Percentiles rank a stretch among this genome's conserved stretches.
These are phyloP conservation scores for Chrysemys picta DNA, from an alignment of 2,113 vertebrate genomes.

Conservation along the genomic window DNA sequence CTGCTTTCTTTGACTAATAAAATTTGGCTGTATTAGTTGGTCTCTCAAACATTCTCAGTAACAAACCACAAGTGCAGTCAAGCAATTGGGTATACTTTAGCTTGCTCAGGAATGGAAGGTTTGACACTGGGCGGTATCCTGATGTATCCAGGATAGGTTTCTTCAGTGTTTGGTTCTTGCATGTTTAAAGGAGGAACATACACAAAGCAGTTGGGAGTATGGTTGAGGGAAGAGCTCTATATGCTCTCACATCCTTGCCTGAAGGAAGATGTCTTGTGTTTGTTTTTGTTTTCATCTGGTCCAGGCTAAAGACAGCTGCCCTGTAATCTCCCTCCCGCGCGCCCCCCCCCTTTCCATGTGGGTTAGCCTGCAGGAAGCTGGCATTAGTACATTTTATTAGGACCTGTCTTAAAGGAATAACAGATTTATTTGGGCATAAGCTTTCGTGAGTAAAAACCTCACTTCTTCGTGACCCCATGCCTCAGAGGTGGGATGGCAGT, in stretches of 20 bases:
- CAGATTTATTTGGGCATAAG: too few species aligned
- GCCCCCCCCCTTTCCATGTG: neutral
- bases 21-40: too few species aligned
- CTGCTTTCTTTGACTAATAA: too few species aligned
- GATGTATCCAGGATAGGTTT: neutral
- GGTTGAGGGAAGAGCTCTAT: neutral
- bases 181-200: neutral
- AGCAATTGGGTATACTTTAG: too few species aligned
- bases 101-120: neutral
- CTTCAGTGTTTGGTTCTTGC: neutral
- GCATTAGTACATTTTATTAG: neutral
- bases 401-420: neutral
- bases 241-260: neutral
- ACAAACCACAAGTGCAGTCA: too few species aligned
- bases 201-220: neutral
- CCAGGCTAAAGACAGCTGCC: neutral
- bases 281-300: neutral
- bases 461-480: neutral
- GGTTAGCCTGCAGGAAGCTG: neutral
- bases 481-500: neutral
- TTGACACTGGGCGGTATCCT: fast-evolving
- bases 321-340: neutral
- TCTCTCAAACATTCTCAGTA: too few species aligned
- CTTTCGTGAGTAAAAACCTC: too few species aligned
- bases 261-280: neutral